These are phyloP conservation scores for Sinocyclocheilus rhinocerous DNA, from an alignment of 2,113 vertebrate species.

Conservation along the genomic window DNA sequence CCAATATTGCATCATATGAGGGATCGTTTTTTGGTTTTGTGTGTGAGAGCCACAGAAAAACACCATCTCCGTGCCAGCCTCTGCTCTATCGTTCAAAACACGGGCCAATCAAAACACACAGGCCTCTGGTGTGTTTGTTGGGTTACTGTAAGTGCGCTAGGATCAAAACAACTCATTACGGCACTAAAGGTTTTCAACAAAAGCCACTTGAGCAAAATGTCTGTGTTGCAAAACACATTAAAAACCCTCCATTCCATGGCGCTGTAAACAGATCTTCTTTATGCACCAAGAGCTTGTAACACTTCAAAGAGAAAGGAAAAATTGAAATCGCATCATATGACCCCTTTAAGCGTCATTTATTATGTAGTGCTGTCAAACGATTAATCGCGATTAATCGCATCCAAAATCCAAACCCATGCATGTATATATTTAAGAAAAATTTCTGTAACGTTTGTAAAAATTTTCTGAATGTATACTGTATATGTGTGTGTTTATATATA, in stretches of 20 bases:
- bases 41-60: slow-evolving; percentile 46
- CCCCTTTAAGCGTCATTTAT: background rate
- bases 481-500: too few species aligned
- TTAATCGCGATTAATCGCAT: too few species aligned
- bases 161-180: background rate
- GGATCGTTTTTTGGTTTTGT: slow-evolving; percentile 49
- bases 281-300: too few species aligned
- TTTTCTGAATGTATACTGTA: too few species aligned
- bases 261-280: background rate
- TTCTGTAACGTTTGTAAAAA: too few species aligned
- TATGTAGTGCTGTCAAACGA: too few species aligned
- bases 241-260: too few species aligned
- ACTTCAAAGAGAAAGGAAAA: too few species aligned
- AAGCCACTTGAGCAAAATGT: background rate
- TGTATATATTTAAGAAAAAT: too few species aligned
- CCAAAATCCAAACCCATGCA: too few species aligned
- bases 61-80: background rate
- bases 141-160: background rate
- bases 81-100: background rate
- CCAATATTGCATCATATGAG: slow-evolving; percentile 40
- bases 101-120: background rate
- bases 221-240: background rate
- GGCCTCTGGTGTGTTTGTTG: background rate
- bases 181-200: background rate
- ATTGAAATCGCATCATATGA: too few species aligned